Base-by-base conservation (phyloP, 37 sponge, comb jelly and placozoan species). In the Chondrosia reniformis region DNA sequence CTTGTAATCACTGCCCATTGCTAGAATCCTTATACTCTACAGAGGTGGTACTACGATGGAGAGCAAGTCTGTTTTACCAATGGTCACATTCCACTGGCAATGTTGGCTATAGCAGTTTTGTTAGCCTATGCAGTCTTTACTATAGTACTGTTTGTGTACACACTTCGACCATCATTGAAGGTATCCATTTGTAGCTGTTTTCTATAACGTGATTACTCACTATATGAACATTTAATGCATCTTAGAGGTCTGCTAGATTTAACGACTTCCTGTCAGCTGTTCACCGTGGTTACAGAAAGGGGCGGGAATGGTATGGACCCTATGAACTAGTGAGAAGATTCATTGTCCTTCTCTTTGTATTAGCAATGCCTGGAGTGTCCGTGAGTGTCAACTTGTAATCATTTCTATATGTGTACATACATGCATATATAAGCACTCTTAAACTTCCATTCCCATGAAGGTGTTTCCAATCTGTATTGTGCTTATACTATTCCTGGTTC, bases 31-130 rank as follows among this genome's bases (percentile, higher is more conserved):
- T n/a, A n/a, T n/a, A n/a, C 52, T 40, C 42, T 38, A 1, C 75
- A 85, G 86, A 61, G 61, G 12, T 90, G 90, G 90, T 85, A 58
- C 46, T 43, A 73, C 33, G 86, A 90, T 83, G 90, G 86, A 2
- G 31, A 46, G 17, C 79, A 82, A n/a, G 24, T 21, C 13, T 90
- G 90, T 28, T 90, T 83, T 67, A 8, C n/a, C 0, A 76, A 63
- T 22, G 21, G 49, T 19, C 90, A 90, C 80, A 79, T 75, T 44
- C 32, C 67, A 7, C 80, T 90, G 0, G 83, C 61, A 8, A 13
- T 82, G 0, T 0, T 90, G 0, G 80, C 90, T 34, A 82, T 90
- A 24, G 41, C 62, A 5, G 19, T 90, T 15, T 67, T 90, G 15
- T 0, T 85, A 3, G 34, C 32, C 4, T 66, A 81, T 28, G 49